Evolutionary conservation across 2,113 vertebrate species (phyloP).

Genomic region (Pipra filicauda): DNA sequence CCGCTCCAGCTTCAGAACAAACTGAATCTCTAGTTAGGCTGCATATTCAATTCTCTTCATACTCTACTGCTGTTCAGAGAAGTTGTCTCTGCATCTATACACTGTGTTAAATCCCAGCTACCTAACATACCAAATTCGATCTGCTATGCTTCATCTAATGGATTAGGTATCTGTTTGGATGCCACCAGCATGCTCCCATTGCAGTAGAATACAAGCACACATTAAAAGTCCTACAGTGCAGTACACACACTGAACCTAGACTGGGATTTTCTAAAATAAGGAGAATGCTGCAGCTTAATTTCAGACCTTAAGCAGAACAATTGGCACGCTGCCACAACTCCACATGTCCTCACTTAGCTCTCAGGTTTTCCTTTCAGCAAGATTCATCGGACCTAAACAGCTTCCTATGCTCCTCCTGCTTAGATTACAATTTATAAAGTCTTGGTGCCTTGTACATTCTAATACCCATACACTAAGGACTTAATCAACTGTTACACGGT

Average conservation of each 20-base stretch:
- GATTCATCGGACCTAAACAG: background rate
- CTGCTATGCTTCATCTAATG: background rate
- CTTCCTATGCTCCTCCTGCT: background rate
- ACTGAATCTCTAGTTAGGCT: background rate
- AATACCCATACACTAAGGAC: background rate
- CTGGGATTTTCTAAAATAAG: background rate
- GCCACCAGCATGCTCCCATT: background rate
- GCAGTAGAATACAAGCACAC: background rate
- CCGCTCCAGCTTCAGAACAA: background rate
- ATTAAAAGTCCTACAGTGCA: background rate
- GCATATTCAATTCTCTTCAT: background rate
- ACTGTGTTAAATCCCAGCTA: background rate
- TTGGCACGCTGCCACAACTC: background rate
- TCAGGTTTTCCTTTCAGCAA: background rate
- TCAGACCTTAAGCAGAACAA: background rate
- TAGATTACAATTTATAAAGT: background rate
- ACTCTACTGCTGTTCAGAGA: background rate
- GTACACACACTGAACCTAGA: background rate
- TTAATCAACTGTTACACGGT: background rate
- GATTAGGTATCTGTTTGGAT: background rate
- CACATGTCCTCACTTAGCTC: background rate
- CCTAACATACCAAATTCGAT: background rate
- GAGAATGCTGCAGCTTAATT: background rate
- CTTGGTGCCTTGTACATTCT: background rate
- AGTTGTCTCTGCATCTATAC: background rate